Evolutionary conservation across 1,140 invertebrate genomes (phyloP), one percentile per base, ranked within the genome.

Genomic region (Oscheius sp.): DNA sequence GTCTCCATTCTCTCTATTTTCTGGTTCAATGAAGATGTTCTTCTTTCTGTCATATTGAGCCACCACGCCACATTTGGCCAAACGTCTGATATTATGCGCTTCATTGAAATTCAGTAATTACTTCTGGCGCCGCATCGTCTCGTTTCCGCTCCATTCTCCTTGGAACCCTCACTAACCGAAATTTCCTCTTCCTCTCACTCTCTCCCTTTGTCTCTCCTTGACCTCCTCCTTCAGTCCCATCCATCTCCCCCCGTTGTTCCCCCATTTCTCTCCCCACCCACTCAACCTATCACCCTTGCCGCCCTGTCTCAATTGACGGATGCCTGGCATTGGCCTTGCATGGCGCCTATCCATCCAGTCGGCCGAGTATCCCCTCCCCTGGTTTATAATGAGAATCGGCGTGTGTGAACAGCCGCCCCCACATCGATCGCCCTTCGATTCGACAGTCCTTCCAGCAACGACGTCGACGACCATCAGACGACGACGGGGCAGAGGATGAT

Each of bases 311-410:
- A n/a, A n/a, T 23, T 55, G 49, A 55, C 49, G 28, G 49, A 13
- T 7, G 4, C 28, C 15, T 55, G 7, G 15, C 49, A 55, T 55
- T 55, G 49, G 7, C 7, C 15, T 55, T 55, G 49, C 49, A 55
- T 55, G 49, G 7, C 7, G 7, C 23, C 7, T 55, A 55, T 55
- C 49, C 49, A 55, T 55, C 28, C 28, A 20, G 23, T 55, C 49
- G 7, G 49, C 49, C 7, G 7, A 20, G 7, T 23, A 55, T 23
- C 23, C 49, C 23, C 49, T 23, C 7, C 49, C n/a, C n/a, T n/a
- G 49, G 15, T 55, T 55, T 55, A 55, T 55, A 55, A 55, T 55
- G 49, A 55, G 49, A 55, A 55, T 55, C 49, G 49, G 49, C 7
- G 7, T 55, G 49, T 55, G 49, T 55, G 49, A 55, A 55, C 49